Percentiles rank a stretch among this genome's conserved stretches.
Evolutionary conservation across 2,113 vertebrate genomes (phyloP).

Genomic region (Varanus komodoensis): DNA sequence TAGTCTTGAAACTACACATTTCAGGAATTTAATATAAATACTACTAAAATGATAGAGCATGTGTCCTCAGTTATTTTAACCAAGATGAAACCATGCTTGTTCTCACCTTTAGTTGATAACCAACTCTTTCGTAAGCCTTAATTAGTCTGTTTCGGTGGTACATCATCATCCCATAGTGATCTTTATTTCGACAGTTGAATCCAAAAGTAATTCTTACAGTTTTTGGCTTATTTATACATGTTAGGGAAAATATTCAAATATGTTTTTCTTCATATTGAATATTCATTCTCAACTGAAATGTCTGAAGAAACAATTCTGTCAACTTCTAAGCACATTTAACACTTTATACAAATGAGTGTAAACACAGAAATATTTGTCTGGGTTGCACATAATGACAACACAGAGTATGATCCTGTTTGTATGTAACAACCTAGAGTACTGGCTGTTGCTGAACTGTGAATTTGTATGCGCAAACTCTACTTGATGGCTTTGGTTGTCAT

Average conservation of each 20-base stretch:
- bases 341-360: background rate
- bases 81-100: background rate
- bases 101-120: slow-evolving; percentile 90
- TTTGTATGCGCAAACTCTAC: background rate
- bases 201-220: slow-evolving; percentile 91
- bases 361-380: background rate
- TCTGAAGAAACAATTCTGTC: background rate
- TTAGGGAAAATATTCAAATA: slow-evolving; percentile 73
- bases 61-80: background rate
- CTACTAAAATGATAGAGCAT: background rate
- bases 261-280: background rate
- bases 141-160: slow-evolving; percentile 97
- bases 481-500: too few species aligned
- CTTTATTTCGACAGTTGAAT: slow-evolving; percentile 95
- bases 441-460: too few species aligned
- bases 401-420: too few species aligned
- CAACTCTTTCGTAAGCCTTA: slow-evolving; percentile 93
- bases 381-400: too few species aligned
- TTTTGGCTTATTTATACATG: slow-evolving; percentile 71
- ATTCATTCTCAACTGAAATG: background rate
- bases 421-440: too few species aligned
- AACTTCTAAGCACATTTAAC: background rate
- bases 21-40: background rate
- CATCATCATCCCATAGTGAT: slow-evolving; percentile 98
- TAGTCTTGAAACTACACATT: background rate